Evolutionary conservation across 2,888 invertebrate genomes (phyloP), one percentile per base, ranked within the genome.

Genomic region (Watsonalla binaria): DNA sequence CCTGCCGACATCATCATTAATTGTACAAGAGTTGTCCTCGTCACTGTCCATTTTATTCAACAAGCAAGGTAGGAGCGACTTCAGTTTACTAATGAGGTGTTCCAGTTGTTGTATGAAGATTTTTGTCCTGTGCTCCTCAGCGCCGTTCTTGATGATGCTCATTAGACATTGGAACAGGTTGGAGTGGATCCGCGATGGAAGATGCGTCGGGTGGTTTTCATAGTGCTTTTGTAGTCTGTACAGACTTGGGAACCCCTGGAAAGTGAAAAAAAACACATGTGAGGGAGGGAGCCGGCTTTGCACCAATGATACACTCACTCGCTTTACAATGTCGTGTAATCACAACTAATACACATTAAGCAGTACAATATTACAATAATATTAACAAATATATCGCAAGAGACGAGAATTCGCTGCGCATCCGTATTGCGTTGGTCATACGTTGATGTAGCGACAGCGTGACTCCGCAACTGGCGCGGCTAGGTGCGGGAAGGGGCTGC

Each of bases 211-310:
- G 54, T 86, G 78, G 49, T 70, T 76, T 58, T 88, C 86, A 45
- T 89, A 88, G 64, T 90, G 89, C 51, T 86, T 81, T 57, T 89
- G 87, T 0, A 90, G 75, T 8, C 84, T 78, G 60, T 87, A 88
- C 6, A 89, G 61, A 53, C 84, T 88, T 58, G 76, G 74, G 58
- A 88, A 87, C 59, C 87, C 87, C 90, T 90, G 75, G 6, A 73
- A 70, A 11, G 47, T 51, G 39, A 8, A 15, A 4, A 35, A 24
- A 15, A 51, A n/a, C n/a, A n/a, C n/a, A n/a, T n/a, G n/a, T n/a
- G n/a, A n/a, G n/a, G n/a, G n/a, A n/a, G n/a, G n/a, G n/a, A n/a
- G n/a, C n/a, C n/a, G n/a, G n/a, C n/a, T n/a, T n/a, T n/a, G n/a
- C n/a, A n/a, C n/a, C n/a, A n/a, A n/a, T n/a, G n/a, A n/a, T n/a